These are phyloP conservation scores for Tetropium fuscum DNA, from an alignment of 2,888 invertebrate species.

Conservation along the genomic window DNA sequence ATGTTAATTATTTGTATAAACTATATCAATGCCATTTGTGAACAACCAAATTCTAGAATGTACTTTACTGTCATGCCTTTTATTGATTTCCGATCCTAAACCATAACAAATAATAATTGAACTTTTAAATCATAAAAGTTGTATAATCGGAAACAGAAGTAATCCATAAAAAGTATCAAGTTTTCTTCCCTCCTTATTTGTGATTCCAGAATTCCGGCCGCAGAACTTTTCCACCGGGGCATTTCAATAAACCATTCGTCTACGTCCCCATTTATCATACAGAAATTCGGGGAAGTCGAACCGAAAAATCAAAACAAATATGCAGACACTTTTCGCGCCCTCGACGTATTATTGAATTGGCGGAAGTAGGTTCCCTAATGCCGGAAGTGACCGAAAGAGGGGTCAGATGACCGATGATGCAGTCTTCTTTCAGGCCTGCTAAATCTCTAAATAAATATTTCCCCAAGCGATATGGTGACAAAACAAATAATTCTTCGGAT, in stretches of 20 bases:
- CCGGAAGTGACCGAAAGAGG: conserved; percentile 53
- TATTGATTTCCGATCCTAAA: not conserved
- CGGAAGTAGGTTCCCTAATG: conserved; percentile 57
- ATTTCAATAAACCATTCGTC: conserved; percentile 65
- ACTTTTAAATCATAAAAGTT: conserved; percentile 46
- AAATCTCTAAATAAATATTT: conserved; percentile 58
- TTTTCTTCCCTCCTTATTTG: conserved; percentile 52
- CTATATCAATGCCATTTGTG: no score
- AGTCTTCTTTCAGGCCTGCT: conserved; percentile 44
- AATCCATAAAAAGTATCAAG: conserved; percentile 51
- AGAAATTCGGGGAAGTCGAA: conserved; percentile 51
- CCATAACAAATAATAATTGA: no score
- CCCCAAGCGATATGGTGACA: conserved; percentile 48
- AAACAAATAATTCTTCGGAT: conserved; percentile 43
- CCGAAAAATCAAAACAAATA: conserved; percentile 64
- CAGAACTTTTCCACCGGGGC: conserved; percentile 59
- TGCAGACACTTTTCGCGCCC: conserved; percentile 61
- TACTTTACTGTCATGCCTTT: no score
- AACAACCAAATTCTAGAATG: no score
- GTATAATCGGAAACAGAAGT: conserved; percentile 57
- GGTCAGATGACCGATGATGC: conserved; percentile 59
- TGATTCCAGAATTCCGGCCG: conserved; percentile 54
- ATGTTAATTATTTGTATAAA: no score
- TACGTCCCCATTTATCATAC: conserved; percentile 62
- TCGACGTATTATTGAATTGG: conserved; percentile 58